Evolutionary conservation across 2,888 invertebrate species (phyloP).

Genomic region (Hyposoter didymator): DNA sequence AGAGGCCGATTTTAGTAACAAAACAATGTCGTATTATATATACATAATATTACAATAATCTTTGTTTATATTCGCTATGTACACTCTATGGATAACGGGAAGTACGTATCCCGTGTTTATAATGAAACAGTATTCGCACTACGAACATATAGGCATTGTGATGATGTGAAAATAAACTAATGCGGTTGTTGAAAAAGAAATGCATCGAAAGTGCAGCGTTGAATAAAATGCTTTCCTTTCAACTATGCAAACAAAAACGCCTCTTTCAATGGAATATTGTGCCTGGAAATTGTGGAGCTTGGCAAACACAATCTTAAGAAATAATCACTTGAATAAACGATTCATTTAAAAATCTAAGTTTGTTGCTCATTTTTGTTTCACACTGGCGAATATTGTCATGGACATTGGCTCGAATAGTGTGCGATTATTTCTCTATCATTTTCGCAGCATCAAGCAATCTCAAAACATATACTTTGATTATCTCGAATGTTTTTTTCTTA

Average conservation of each 20-base stretch:
- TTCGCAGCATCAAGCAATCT: constrained; percentile 31
- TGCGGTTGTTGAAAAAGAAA: constrained; percentile 7
- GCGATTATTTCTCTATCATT: constrained; percentile 38
- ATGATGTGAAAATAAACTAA: constrained; percentile 1
- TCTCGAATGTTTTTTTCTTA: constrained; percentile 21
- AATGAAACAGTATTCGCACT: constrained; percentile 40
- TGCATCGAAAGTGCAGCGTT: constrained; percentile 1
- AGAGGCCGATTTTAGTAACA: constrained; percentile 62
- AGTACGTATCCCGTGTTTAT: constrained; percentile 38
- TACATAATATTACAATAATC: constrained; percentile 21
- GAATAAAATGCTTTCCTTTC: background rate
- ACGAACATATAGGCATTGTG: constrained; percentile 42
- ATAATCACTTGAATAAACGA: background rate
- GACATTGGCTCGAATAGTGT: constrained; percentile 57
- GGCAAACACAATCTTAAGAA: background rate
- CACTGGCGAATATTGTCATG: constrained; percentile 62
- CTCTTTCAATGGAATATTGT: constrained; percentile 22
- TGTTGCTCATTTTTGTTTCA: background rate
- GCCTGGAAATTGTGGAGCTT: background rate
- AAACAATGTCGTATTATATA: constrained; percentile 60
- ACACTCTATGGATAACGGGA: constrained; percentile 54
- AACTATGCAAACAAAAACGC: constrained; percentile 3
- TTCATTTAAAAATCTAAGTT: background rate
- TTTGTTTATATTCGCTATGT: constrained; percentile 58
- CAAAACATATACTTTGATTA: constrained; percentile 37